phyloP scores from a whole-genome alignment of 2,888 invertebrate genomes.

The Brassicogethes aeneus region DNA sequence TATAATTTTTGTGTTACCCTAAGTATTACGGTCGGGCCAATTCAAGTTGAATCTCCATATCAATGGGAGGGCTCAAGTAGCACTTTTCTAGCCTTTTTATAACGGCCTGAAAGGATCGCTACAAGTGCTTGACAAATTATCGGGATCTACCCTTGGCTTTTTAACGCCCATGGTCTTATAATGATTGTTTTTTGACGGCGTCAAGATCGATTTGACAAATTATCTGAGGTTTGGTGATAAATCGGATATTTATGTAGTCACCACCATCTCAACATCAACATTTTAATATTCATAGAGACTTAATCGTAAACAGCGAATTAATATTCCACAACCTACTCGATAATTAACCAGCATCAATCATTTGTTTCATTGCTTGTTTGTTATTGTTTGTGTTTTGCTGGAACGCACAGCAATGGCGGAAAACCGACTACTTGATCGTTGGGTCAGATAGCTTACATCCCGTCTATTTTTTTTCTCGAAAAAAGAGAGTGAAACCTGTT shows the following conservation, averaged over 20 bases:
- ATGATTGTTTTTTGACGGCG: background rate
- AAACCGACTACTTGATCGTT: too few species aligned
- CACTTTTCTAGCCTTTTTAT: background rate
- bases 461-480: too few species aligned
- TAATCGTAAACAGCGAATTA: too few species aligned
- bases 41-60: slow-evolving; percentile 20
- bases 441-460: too few species aligned
- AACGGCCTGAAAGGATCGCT: slow-evolving; percentile 13
- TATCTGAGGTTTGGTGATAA: background rate
- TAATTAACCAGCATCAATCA: background rate
- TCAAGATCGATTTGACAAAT: background rate
- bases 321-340: background rate
- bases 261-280: too few species aligned
- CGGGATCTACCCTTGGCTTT: slow-evolving; percentile 5
- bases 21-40: slow-evolving; percentile 9
- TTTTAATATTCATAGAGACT: too few species aligned
- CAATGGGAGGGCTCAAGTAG: slow-evolving; percentile 14
- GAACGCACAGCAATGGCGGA: background rate
- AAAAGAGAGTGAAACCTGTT: slow-evolving; percentile 1
- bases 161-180: background rate
- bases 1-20: background rate
- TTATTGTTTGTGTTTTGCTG: too few species aligned
- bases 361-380: background rate
- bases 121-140: slow-evolving; percentile 15
- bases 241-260: too few species aligned